Conservation (phyloP, 2,113 vertebrate genomes). For the Eira barbara region DNA sequence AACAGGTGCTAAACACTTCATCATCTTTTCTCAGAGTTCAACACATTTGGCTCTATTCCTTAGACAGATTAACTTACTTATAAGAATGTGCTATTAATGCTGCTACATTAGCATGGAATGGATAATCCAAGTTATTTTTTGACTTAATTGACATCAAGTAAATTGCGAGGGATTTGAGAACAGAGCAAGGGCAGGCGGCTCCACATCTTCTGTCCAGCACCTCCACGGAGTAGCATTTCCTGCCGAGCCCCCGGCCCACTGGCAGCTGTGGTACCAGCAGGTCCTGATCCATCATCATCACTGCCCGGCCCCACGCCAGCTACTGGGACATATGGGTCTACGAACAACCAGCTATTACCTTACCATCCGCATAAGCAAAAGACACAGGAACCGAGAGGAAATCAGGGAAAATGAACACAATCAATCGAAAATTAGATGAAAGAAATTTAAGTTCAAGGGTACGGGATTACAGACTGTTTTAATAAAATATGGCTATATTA, state of each 20-base stretch:
- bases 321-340: conserved; percentile 7
- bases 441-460: background rate
- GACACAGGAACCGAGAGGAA: background rate
- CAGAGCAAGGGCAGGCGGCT: background rate
- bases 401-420: background rate
- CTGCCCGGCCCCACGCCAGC: conserved; percentile 69
- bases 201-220: background rate
- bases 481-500: background rate
- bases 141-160: background rate
- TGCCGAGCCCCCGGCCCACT: background rate
- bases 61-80: background rate
- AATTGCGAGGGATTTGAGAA: background rate
- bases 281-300: conserved; percentile 74
- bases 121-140: background rate
- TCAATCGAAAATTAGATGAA: background rate
- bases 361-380: background rate
- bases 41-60: background rate
- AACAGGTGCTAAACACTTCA: background rate
- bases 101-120: background rate
- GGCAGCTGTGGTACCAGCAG: conserved; percentile 76
- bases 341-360: conserved; percentile 57
- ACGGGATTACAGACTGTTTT: background rate
- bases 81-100: background rate
- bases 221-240: rapidly evolving
- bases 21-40: background rate